Percentiles rank a stretch among this genome's conserved stretches.
Conservation (phyloP, 2,113 vertebrate genomes). For the Cervus canadensis region DNA sequence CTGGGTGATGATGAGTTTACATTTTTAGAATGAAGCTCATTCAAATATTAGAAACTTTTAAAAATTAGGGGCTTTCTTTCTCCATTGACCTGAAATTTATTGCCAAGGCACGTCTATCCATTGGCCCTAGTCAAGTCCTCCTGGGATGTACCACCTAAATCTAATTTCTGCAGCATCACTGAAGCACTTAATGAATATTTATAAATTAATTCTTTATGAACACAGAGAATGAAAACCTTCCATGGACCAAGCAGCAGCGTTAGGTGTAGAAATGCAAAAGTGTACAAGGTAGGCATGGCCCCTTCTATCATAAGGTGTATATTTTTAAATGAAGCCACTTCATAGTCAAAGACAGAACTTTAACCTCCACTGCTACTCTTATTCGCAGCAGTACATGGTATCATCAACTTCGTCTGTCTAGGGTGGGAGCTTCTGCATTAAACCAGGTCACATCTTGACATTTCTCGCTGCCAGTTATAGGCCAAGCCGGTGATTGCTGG, state of each 20-base stretch:
- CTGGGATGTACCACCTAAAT: neutral
- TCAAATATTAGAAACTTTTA: neutral
- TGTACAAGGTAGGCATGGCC: neutral
- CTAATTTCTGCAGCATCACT: neutral
- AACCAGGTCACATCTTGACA: neutral
- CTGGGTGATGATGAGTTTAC: neutral
- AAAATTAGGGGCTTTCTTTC: neutral
- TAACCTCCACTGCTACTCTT: neutral
- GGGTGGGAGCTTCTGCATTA: neutral
- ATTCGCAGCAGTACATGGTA: neutral
- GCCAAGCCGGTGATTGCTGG: neutral
- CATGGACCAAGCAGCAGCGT: neutral
- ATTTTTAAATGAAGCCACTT: slow-evolving; percentile 29
- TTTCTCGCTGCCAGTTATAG: neutral
- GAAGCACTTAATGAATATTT: neutral
- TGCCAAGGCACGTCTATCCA: neutral
- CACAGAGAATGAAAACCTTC: neutral
- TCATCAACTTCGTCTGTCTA: neutral
- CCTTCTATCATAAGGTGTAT: neutral
- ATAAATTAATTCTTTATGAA: neutral
- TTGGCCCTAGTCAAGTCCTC: neutral
- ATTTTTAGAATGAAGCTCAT: neutral
- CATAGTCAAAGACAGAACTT: neutral
- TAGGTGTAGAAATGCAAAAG: neutral
- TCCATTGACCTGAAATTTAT: neutral